phyloP scores from a whole-genome alignment of 1,140 invertebrate genomes.

The Sitophilus oryzae region DNA sequence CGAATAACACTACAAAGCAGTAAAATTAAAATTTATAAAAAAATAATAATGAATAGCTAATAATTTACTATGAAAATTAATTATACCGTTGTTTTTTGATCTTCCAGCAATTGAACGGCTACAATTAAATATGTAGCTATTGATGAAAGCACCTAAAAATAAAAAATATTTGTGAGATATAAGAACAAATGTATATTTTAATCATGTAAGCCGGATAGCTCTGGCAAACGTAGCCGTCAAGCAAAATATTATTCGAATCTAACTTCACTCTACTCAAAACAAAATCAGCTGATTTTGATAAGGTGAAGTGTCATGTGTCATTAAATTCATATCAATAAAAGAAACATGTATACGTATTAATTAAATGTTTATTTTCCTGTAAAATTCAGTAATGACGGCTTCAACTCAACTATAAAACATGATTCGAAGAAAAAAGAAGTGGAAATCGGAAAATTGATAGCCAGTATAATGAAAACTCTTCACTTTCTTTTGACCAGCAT shows the following conservation, averaged over 20 bases:
- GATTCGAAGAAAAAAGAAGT: slow-evolving; percentile 32
- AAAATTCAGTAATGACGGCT: background rate
- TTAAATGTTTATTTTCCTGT: slow-evolving; percentile 11
- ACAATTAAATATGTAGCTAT: slow-evolving; percentile 32
- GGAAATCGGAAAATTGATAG: slow-evolving; percentile 14
- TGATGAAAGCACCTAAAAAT: slow-evolving; percentile 29
- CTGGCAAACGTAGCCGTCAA: no score
- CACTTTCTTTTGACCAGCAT: slow-evolving; percentile 9
- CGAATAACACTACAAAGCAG: no score
- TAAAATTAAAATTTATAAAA: no score
- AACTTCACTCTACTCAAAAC: no score
- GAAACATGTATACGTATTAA: background rate
- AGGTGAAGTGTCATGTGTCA: slow-evolving; percentile 1
- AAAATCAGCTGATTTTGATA: slow-evolving; percentile 1
- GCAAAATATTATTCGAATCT: no score
- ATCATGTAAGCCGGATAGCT: no score
- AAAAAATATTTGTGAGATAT: slow-evolving; percentile 7
- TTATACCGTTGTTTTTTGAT: slow-evolving; percentile 11
- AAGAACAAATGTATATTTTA: background rate
- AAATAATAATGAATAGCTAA: no score
- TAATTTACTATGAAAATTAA: no score
- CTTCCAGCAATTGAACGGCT: slow-evolving; percentile 24
- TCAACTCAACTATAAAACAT: slow-evolving; percentile 23
- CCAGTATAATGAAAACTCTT: slow-evolving; percentile 17
- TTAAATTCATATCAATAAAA: background rate